Conservation (phyloP, 2,113 vertebrate species). For the Leucopsar rothschildi region DNA sequence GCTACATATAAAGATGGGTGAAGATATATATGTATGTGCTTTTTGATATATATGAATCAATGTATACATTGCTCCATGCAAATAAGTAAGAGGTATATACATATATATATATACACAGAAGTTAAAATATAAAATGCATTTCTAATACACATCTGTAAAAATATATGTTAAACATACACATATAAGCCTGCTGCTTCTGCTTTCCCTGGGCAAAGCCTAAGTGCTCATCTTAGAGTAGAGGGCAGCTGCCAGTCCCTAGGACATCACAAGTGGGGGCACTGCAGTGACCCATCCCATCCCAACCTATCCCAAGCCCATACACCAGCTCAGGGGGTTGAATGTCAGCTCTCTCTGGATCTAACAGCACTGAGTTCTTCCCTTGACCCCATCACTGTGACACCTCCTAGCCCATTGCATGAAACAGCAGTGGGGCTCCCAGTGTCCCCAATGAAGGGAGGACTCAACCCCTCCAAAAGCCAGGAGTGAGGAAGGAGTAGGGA, state of each 20-base stretch:
- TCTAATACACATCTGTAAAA: neutral
- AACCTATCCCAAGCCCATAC: fast-evolving
- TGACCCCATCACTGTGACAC: too few species aligned
- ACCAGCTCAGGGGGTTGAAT: neutral
- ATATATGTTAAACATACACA: neutral
- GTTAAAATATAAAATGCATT: neutral
- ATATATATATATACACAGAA: neutral
- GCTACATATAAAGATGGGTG: neutral
- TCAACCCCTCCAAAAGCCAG: neutral
- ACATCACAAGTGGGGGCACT: neutral
- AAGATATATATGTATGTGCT: neutral
- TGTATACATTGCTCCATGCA: neutral
- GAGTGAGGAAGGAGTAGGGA: neutral
- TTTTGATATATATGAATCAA: neutral
- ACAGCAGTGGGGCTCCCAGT: neutral
- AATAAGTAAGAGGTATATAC: neutral
- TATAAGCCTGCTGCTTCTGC: fast-evolving
- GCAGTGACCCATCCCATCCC: neutral
- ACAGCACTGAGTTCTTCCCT: neutral
- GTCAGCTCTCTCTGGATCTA: neutral
- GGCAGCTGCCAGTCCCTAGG: neutral
- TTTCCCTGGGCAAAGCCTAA: neutral
- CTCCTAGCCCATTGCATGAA: fast-evolving
- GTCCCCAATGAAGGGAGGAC: neutral
- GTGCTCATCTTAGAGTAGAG: neutral